Base-by-base conservation (phyloP, 2,797 vertebrate species). In the Furcifer pardalis region DNA sequence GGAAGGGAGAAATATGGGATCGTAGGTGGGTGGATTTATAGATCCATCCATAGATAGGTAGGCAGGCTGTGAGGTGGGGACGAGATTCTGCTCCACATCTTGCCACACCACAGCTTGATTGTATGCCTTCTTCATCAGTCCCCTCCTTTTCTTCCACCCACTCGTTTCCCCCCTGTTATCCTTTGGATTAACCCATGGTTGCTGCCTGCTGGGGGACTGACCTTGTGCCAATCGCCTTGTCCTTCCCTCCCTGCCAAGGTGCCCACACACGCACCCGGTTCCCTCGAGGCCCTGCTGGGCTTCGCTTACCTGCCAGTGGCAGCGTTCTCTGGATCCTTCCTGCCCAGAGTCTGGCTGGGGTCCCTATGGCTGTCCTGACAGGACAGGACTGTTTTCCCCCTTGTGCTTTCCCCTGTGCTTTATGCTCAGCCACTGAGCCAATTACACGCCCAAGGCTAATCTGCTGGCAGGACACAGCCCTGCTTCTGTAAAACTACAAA, bases 341-440 rank as follows among this genome's bases (percentile, higher is more conserved):
- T 40, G 52, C 30, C 60, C 60, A 19, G 60, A 65, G 42, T 79
- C 77, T n/a, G 7, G 27, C n/a, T 35, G 37, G 19, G 68, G 35
- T 80, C 79, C 80, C 71, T 32, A 40, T n/a, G 68, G 42, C 86
- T 19, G 44, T 56, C 37, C 63, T 66, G 37, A 15, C 30, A 12
- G 83, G 79, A 81, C 44, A 37, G 68, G 68, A 42, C 68, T 42
- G 79, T 19, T 23, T 69, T 17, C 80, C 40, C 23, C 77, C 65
- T 27, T 37, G 65, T 59, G 72, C 35, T 27, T 76, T 35, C 86
- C 52, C 73, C 30, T 25, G 78, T 3, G 42, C 35, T 87, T 84
- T 87, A 87, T 81, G 78, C 56, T 84, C 37, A 72, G 78, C 66
- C n/a, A 44, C 35, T n/a, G 78, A 87, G 86, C 86, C 86, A 84